These are phyloP conservation scores for Girardia tigrina DNA, from an alignment of 2,888 invertebrate genomes.

Conservation along the genomic window DNA sequence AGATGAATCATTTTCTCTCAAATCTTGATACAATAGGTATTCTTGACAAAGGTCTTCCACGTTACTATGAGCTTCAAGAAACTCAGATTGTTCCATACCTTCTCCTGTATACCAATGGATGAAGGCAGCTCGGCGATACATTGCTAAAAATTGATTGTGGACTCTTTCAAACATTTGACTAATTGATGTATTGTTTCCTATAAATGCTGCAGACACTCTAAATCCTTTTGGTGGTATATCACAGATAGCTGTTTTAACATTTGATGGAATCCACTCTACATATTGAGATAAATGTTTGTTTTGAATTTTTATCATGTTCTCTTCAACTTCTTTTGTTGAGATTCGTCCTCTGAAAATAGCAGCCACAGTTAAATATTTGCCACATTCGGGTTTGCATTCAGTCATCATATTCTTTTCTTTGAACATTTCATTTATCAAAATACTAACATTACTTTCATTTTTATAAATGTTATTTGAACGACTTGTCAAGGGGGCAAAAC, in stretches of 20 bases:
- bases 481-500: constrained; percentile 48
- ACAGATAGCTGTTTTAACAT: constrained; percentile 71
- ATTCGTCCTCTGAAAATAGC: constrained; percentile 46
- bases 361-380: constrained; percentile 45
- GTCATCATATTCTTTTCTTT: constrained; percentile 38
- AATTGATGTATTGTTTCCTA: constrained; percentile 46
- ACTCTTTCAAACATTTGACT: constrained; percentile 39
- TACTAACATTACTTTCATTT: constrained; percentile 44
- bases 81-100: not conserved
- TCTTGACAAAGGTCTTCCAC: not conserved
- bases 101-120: not conserved
- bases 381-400: constrained; percentile 36
- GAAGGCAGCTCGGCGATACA: constrained; percentile 56
- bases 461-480: constrained; percentile 47
- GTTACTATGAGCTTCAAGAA: not conserved
- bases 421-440: constrained; percentile 42
- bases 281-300: constrained; percentile 69
- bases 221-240: constrained; percentile 73
- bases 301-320: constrained; percentile 79
- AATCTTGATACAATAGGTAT: not conserved
- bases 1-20: not conserved
- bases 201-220: constrained; percentile 75
- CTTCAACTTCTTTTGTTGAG: constrained; percentile 40
- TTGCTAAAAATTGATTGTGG: constrained; percentile 51
- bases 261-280: constrained; percentile 77